Evolutionary conservation across 2,888 invertebrate genomes (phyloP).

Genomic region (Diarsia rubi): DNA sequence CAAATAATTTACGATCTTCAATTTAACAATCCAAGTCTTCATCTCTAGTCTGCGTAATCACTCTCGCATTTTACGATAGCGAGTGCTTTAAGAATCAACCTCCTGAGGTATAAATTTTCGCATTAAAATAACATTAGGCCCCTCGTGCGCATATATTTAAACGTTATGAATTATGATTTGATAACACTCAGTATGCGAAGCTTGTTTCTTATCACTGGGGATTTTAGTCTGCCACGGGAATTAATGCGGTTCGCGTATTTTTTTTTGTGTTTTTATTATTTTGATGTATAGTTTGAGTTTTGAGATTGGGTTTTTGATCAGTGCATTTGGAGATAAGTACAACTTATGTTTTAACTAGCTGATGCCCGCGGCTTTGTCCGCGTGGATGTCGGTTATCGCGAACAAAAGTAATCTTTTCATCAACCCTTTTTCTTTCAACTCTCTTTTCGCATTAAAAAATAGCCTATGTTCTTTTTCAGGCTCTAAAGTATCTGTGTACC

Average conservation of each 20-base stretch:
- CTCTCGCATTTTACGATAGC: slow-evolving; percentile 39
- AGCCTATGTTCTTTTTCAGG: too few species aligned
- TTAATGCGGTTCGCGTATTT: slow-evolving; percentile 33
- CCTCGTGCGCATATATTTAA: slow-evolving; percentile 57
- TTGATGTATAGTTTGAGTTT: slow-evolving; percentile 30
- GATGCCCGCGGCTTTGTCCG: too few species aligned
- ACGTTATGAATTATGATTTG: slow-evolving; percentile 63
- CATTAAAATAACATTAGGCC: slow-evolving; percentile 66
- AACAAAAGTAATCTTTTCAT: too few species aligned
- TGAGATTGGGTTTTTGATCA: slow-evolving; percentile 13
- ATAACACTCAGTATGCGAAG: slow-evolving; percentile 59
- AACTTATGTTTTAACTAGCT: not conserved
- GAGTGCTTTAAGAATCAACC: slow-evolving; percentile 42
- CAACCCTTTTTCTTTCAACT: too few species aligned
- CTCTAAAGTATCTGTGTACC: too few species aligned
- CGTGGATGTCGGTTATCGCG: too few species aligned
- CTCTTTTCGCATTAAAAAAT: too few species aligned
- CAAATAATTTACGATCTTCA: slow-evolving; percentile 15
- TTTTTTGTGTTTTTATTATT: slow-evolving; percentile 34
- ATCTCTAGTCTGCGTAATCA: slow-evolving; percentile 20
- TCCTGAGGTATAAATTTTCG: slow-evolving; percentile 63
- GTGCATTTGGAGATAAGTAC: not conserved
- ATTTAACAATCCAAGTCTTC: slow-evolving; percentile 19
- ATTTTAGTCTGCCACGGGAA: slow-evolving; percentile 35
- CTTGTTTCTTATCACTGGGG: slow-evolving; percentile 54